A percentile compares a stretch with the other conserved stretches of the same genome.
Evolutionary conservation across 2,888 invertebrate genomes (phyloP).

Genomic region (Aphidius colemani): DNA sequence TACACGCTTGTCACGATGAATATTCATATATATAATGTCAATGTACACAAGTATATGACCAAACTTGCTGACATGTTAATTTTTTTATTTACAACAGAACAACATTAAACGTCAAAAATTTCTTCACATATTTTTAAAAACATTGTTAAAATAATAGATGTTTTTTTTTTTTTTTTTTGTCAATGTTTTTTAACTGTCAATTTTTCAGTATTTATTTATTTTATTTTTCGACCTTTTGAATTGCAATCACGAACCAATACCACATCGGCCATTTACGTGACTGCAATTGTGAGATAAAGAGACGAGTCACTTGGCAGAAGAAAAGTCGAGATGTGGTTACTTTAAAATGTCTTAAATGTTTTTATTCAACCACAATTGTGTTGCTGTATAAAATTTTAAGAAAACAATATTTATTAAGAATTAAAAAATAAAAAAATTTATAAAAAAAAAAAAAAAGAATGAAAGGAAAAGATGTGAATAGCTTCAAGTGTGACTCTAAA

Average conservation of each 20-base stretch:
- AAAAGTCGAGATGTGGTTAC: not conserved
- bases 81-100: too few species aligned
- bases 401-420: too few species aligned
- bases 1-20: too few species aligned
- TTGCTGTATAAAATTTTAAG: too few species aligned
- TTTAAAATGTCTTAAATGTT: too few species aligned
- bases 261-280: conserved; percentile 25
- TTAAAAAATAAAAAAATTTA: too few species aligned
- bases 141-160: not conserved
- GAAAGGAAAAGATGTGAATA: not conserved
- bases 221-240: conserved; percentile 2
- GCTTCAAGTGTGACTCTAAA: not conserved
- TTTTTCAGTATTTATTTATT: conserved; percentile 11
- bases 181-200: not conserved
- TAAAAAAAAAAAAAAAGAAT: not conserved
- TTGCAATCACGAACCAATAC: conserved; percentile 33
- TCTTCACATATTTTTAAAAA: too few species aligned
- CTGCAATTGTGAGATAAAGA: conserved; percentile 18
- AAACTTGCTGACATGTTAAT: too few species aligned
- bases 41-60: too few species aligned
- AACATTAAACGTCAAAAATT: too few species aligned
- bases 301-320: not conserved
- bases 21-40: too few species aligned
- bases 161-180: conserved; percentile 1
- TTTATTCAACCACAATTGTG: too few species aligned